Evolutionary conservation across 2,113 vertebrate genomes (phyloP), one percentile per base, ranked within the genome.

Genomic region (Petromus typicus): DNA sequence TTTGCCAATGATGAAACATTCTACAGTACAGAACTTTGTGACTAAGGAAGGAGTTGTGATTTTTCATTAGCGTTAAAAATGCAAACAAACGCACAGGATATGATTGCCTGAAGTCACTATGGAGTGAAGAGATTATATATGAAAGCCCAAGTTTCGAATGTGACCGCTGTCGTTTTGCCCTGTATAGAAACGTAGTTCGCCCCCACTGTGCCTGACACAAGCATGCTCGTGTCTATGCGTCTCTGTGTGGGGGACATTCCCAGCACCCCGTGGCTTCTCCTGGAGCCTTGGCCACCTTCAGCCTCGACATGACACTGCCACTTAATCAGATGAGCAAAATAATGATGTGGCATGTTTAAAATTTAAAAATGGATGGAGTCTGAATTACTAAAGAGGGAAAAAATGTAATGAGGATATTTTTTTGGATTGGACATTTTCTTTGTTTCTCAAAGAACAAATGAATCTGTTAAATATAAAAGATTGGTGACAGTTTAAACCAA

Each of bases 401-500:
- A 96, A 95, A 95, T 95, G 92, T 93, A 96, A 75, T 56, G 59
- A 95, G 81, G 87, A 81, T 76, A 14, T 37, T 95, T 94, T 66
- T 56, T 78, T 84, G 75, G 57, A 64, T 96, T 90, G 45, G 79
- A 85, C 59, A 34, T 97, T 97, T 63, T 93, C 97, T 96, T 88
- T 97, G 45, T 93, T 96, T 93, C 87, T 97, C 97, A 40, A 66
- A 76, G 76, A 96, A 94, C 83, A 94, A 96, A 48, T 75, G 75
- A 96, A 92, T 95, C 75, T 61, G 86, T 73, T 86, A 86, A 97
- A 71, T 71, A 75, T 88, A 89, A 97, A 96, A 95, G 73, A 86
- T 84, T 97, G 94, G 89, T 66, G 90, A 95, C 92, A 91, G 83
- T 96, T 96, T 95, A 79, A 97, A 96, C 92, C 95, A 86, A 96